Conservation (phyloP, 1,140 invertebrate genomes). For the Aphelenchoides fujianensis region DNA sequence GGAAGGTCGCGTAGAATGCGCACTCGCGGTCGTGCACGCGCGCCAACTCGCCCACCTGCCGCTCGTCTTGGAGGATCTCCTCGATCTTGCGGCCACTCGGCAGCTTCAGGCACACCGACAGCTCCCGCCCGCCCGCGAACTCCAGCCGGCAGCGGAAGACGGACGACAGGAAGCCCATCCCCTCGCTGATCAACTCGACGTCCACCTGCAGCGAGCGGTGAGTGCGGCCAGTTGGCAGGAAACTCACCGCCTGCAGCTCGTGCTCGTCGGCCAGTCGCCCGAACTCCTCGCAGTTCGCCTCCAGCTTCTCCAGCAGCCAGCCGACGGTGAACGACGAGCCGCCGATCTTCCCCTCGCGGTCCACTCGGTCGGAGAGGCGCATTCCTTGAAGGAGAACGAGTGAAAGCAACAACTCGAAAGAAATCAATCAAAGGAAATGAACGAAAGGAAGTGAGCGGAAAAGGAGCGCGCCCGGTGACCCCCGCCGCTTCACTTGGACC, state of each 20-base stretch:
- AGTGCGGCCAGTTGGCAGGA: background rate
- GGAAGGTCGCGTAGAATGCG: background rate
- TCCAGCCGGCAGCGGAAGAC: background rate
- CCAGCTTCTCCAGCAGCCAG: background rate
- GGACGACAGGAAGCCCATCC: background rate
- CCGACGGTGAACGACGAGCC: background rate
- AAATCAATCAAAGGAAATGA: background rate
- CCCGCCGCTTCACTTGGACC: background rate
- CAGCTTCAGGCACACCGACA: background rate
- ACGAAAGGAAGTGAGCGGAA: background rate
- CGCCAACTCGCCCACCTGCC: background rate
- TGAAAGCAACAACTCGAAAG: too few relatives aligned
- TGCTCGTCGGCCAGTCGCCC: background rate
- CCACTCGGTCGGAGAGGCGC: background rate
- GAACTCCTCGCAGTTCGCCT: background rate
- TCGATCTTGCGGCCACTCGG: background rate
- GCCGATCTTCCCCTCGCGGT: background rate
- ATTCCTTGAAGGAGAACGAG: background rate
- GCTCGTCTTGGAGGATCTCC: background rate
- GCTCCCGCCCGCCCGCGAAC: background rate
- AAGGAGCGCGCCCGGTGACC: background rate
- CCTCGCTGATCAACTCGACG: background rate
- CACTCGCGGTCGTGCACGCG: background rate
- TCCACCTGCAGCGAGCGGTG: background rate
- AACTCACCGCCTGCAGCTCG: background rate